These are phyloP conservation scores for Corythaeola cristata DNA, from an alignment of 2,113 vertebrate genomes.

Conservation along the genomic window DNA sequence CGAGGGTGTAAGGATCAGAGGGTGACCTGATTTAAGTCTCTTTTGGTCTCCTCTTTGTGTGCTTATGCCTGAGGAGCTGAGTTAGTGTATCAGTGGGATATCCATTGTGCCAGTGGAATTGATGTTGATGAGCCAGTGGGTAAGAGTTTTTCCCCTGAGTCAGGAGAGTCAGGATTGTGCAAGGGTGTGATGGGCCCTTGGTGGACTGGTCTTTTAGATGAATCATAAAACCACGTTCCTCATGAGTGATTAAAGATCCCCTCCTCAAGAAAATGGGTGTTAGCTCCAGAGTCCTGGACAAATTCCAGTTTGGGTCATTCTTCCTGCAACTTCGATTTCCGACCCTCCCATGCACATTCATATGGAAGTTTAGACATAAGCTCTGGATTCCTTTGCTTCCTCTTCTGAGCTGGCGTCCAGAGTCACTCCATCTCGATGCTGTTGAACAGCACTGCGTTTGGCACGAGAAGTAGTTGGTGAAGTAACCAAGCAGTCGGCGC, in stretches of 20 bases:
- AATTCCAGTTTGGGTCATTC: not conserved
- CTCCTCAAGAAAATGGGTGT: not conserved
- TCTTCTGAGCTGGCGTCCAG: not conserved
- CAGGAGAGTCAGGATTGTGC: not conserved
- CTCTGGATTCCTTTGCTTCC: not conserved
- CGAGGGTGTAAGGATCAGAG: not conserved
- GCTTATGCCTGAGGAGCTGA: not conserved
- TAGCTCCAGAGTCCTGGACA: not conserved
- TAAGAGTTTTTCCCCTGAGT: not conserved
- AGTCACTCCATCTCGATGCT: not conserved
- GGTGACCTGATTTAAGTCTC: not conserved
- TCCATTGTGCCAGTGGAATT: not conserved
- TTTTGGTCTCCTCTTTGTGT: not conserved
- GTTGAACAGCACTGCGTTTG: not conserved
- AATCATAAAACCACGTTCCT: not conserved
- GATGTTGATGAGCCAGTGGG: not conserved
- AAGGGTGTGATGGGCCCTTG: not conserved
- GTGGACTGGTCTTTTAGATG: not conserved
- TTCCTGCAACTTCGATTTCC: not conserved
- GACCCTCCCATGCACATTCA: not conserved
- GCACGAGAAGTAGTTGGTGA: not conserved
- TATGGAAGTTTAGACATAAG: not conserved
- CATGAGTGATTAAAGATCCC: not conserved
- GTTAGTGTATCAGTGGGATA: not conserved
- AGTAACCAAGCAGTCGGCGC: not conserved